phyloP scores from a whole-genome alignment of 2,797 vertebrate species.

The Epinephelus awoara region DNA sequence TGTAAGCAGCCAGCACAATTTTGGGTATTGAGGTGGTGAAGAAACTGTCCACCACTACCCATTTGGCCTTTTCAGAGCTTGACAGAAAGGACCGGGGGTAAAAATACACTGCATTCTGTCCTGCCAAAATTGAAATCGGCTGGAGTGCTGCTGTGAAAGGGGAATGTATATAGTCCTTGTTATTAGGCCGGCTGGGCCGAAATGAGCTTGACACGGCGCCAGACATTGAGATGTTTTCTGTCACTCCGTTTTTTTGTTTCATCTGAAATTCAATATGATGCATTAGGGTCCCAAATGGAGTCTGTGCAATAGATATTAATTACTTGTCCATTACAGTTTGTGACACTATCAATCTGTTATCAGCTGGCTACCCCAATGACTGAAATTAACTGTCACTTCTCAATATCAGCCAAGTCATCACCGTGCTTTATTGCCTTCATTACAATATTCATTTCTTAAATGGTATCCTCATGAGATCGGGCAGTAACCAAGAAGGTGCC shows the following conservation, averaged over 20 bases:
- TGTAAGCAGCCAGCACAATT: slow-evolving; percentile 74
- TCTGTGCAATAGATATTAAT: slow-evolving; percentile 78
- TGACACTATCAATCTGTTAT: slow-evolving; percentile 83
- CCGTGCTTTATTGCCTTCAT: slow-evolving; percentile 71
- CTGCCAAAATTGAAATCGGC: slow-evolving; percentile 63
- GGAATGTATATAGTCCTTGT: slow-evolving; percentile 62
- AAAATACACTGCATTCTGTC: slow-evolving; percentile 67
- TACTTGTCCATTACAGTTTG: slow-evolving; percentile 80
- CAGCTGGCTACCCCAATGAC: slow-evolving; percentile 72
- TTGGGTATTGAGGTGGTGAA: slow-evolving; percentile 70
- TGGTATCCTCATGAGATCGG: slow-evolving; percentile 53
- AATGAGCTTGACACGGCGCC: slow-evolving; percentile 70
- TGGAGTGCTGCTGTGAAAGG: slow-evolving; percentile 57
- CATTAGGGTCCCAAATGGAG: slow-evolving; percentile 70
- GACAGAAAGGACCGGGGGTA: slow-evolving; percentile 71
- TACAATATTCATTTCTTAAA: slow-evolving; percentile 66
- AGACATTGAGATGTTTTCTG: slow-evolving; percentile 75
- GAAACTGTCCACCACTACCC: slow-evolving; percentile 73
- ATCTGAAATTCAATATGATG: slow-evolving; percentile 72
- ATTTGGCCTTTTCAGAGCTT: slow-evolving; percentile 76
- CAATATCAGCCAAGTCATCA: slow-evolving; percentile 78
- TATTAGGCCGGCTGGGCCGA: slow-evolving; percentile 51
- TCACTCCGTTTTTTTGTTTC: slow-evolving; percentile 49
- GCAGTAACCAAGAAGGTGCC: slow-evolving; percentile 40
- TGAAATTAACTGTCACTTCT: slow-evolving; percentile 82